Evolutionary conservation across 2,888 invertebrate species (phyloP).

Genomic region (Hirtodrosophila histrioides): DNA sequence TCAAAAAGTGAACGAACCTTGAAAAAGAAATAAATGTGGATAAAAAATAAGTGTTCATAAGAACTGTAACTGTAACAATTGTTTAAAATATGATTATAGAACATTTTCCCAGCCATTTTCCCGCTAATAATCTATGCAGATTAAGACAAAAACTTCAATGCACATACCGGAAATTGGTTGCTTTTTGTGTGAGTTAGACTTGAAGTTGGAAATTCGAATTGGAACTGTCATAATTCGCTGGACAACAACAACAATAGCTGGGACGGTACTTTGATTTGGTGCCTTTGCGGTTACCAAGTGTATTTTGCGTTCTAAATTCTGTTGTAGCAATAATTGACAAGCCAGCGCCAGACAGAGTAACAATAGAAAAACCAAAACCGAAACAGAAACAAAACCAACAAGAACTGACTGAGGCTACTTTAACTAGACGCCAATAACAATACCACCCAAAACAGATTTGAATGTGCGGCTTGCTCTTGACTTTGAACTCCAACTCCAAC

Average conservation of each 20-base stretch:
- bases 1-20: too few relatives aligned
- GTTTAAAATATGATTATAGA: not conserved
- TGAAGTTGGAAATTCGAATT: conserved; percentile 15
- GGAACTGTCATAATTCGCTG: conserved; percentile 56
- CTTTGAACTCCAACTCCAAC: conserved; percentile 49
- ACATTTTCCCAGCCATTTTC: conserved; percentile 29
- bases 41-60: too few relatives aligned
- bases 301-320: conserved; percentile 75
- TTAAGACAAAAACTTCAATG: conserved; percentile 17
- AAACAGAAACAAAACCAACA: conserved; percentile 24
- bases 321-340: conserved; percentile 77
- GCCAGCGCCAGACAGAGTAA: conserved; percentile 53
- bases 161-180: conserved; percentile 72
- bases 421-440: conserved; percentile 65
- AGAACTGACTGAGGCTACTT: conserved; percentile 24
- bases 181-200: conserved; percentile 48
- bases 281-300: conserved; percentile 63
- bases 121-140: conserved; percentile 3
- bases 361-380: conserved; percentile 34
- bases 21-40: too few relatives aligned
- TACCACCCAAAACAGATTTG: conserved; percentile 58
- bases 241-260: conserved; percentile 21
- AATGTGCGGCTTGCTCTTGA: conserved; percentile 59
- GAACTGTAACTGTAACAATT: conserved; percentile 4
- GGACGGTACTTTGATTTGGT: conserved; percentile 62